Evolutionary conservation across 2,888 invertebrate species (phyloP), one percentile per base, ranked within the genome.

Genomic region (Cephus spinipes): DNA sequence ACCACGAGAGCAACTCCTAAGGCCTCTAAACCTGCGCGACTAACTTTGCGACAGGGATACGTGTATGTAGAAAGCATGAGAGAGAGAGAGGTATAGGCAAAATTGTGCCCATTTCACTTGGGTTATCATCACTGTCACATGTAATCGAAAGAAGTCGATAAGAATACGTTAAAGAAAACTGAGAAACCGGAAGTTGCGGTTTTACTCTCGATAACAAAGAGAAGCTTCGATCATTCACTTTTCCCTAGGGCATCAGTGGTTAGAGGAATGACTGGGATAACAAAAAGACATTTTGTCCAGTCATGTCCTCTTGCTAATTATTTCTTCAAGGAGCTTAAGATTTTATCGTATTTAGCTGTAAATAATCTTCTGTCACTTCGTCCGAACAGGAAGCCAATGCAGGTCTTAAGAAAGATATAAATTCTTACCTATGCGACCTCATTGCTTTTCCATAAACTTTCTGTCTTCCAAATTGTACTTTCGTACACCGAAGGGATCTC

Each of bases 1-100:
- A 68, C 74, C 32, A 34, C 40, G 73, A 55, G 71, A n/a, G 68
- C 36, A 77, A 76, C 76, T 76, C 69, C 12, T 76, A 71, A 76
- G 76, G 69, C 76, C 35, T 30, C 74, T 33, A 55, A 55, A 55
- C 55, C 9, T 55, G 40, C 23, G 23, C 55, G 55, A 55, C 55
- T 55, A 55, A 55, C 23, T 55, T 23, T 55, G 23, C 23, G 55
- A 55, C 55, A 23, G 55, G 0, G 55, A 55, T 55, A 73, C 33
- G 33, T 30, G 31, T 55, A 12, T 4, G 68, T 3, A 73, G 30
- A 68, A n/a, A 74, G 74, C 75, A 78, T 9, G 78, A 77, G 73
- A 74, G 74, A 80, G 40, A 69, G 40, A 76, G n/a, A 71, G 40
- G 77, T 74, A 55, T 23, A 23, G 6, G 55, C 6, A 55, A 55